Evolutionary conservation across 2,797 vertebrate species (phyloP).

Genomic region (Tiaroga cobitis): DNA sequence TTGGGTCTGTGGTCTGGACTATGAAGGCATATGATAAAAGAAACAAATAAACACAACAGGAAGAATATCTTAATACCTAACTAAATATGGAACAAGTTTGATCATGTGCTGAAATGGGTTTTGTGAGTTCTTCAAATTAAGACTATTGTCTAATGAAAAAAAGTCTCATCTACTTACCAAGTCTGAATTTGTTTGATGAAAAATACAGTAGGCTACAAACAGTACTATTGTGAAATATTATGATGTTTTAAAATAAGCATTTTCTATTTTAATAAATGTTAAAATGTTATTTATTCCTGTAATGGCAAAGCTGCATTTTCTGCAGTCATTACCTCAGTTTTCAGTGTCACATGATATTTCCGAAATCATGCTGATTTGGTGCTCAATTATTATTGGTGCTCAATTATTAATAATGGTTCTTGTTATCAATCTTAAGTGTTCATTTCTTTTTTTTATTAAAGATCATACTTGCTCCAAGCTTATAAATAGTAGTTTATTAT

Average conservation of each 20-base stretch:
- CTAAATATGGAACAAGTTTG: not conserved
- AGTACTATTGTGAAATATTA: not conserved
- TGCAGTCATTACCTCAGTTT: too few relatives aligned
- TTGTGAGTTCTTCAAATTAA: not conserved
- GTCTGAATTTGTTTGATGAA: not conserved
- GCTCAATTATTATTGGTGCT: not conserved
- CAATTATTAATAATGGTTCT: not conserved
- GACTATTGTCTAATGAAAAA: not conserved
- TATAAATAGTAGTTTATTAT: not conserved
- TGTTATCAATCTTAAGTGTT: not conserved
- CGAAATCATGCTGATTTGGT: not conserved
- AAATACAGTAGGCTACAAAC: not conserved
- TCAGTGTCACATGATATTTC: not conserved
- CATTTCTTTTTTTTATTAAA: not conserved
- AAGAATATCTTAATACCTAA: not conserved
- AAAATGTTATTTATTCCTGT: not conserved
- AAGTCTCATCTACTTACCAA: not conserved
- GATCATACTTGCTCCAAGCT: not conserved
- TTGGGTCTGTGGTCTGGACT: conserved; percentile 47
- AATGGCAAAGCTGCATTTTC: not conserved
- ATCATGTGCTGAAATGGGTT: not conserved
- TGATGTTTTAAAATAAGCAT: not conserved
- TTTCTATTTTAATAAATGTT: not conserved
- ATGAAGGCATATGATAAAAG: not conserved
- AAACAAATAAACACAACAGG: not conserved